These are phyloP conservation scores for Aspiorhynchus laticeps DNA, from an alignment of 2,113 vertebrate species.

Conservation along the genomic window DNA sequence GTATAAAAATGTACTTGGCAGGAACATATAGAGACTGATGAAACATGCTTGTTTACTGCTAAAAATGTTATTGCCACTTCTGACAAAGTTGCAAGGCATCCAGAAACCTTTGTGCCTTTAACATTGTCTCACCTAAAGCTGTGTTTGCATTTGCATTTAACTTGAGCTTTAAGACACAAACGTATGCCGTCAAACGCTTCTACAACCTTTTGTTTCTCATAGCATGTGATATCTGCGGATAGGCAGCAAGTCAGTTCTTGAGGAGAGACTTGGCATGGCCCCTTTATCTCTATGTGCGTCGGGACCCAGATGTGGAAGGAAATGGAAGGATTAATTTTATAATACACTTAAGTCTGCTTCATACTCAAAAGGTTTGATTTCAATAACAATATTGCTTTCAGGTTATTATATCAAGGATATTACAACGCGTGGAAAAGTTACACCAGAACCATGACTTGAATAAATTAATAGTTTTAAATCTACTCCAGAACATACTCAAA, in stretches of 20 bases:
- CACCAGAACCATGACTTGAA: not conserved
- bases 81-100: conserved; percentile 13
- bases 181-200: conserved; percentile 54
- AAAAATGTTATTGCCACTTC: not conserved
- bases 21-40: not conserved
- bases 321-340: conserved; percentile 68
- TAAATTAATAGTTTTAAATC: conserved; percentile 39
- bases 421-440: conserved; percentile 24
- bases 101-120: conserved; percentile 46
- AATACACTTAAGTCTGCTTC: conserved; percentile 67
- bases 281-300: conserved; percentile 71
- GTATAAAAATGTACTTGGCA: conserved; percentile 11
- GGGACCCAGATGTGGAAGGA: conserved; percentile 55
- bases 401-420: conserved; percentile 51
- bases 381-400: conserved; percentile 64
- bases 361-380: conserved; percentile 80
- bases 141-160: conserved; percentile 33
- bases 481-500: not conserved
- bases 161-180: conserved; percentile 58
- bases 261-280: conserved; percentile 68
- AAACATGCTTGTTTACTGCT: not conserved
- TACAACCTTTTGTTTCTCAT: conserved; percentile 69
- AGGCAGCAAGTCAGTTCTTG: conserved; percentile 70
- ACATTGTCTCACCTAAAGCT: conserved; percentile 19
- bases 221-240: conserved; percentile 67